These are phyloP conservation scores for Altica lythri DNA, from an alignment of 2,888 invertebrate species.

Conservation along the genomic window DNA sequence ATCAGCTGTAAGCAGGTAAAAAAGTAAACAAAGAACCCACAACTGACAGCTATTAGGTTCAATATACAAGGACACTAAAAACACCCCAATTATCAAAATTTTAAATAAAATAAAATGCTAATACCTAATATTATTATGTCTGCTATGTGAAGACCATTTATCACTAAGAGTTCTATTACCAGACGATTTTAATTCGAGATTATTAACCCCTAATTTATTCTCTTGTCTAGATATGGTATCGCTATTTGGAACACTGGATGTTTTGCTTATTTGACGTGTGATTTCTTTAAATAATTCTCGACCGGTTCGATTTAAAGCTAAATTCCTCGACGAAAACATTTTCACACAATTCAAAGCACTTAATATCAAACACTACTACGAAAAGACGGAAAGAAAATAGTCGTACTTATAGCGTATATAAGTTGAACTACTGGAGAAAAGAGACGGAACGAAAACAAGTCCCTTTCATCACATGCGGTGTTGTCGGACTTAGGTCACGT, in stretches of 20 bases:
- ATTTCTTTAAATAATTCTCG: slow-evolving; percentile 47
- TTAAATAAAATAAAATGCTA: neutral
- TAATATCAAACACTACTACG: no score
- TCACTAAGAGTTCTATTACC: slow-evolving; percentile 33
- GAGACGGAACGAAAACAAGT: slow-evolving; percentile 52
- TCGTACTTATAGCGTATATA: slow-evolving; percentile 45
- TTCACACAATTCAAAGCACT: no score
- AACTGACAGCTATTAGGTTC: neutral
- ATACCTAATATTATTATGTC: slow-evolving; percentile 51
- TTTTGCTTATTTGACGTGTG: slow-evolving; percentile 62
- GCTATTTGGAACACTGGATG: slow-evolving; percentile 65
- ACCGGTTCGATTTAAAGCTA: slow-evolving; percentile 44
- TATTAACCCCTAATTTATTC: slow-evolving; percentile 33
- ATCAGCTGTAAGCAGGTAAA: no score
- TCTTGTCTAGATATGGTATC: slow-evolving; percentile 61
- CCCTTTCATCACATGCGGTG: slow-evolving; percentile 12
- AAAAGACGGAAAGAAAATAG: no score
- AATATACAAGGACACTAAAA: neutral
- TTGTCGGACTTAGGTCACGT: slow-evolving; percentile 21
- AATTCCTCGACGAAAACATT: slow-evolving; percentile 41
- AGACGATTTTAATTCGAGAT: slow-evolving; percentile 30
- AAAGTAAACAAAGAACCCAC: no score
- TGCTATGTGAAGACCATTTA: slow-evolving; percentile 51
- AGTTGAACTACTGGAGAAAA: slow-evolving; percentile 44
- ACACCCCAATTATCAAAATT: neutral